These are phyloP conservation scores for Ceratina calcarata DNA, from an alignment of 1,140 invertebrate genomes.

Conservation along the genomic window DNA sequence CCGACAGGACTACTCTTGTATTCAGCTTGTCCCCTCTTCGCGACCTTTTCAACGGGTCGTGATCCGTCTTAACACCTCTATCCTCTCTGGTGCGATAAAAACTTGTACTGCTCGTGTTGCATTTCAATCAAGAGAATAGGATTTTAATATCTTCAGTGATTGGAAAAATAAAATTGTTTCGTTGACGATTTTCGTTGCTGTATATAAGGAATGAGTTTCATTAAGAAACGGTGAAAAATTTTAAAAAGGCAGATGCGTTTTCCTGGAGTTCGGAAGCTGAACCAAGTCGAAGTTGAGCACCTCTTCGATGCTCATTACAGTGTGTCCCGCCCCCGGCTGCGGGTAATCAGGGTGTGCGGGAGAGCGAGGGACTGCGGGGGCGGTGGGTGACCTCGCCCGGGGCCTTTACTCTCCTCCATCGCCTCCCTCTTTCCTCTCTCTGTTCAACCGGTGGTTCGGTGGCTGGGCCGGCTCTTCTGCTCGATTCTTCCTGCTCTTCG, in stretches of 20 bases:
- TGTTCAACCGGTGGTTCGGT: slow-evolving; percentile 23
- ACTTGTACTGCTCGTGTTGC: too few relatives aligned
- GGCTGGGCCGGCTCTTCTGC: slow-evolving; percentile 19
- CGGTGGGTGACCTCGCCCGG: slow-evolving; percentile 79
- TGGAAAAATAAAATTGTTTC: too few relatives aligned
- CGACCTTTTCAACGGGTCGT: not conserved
- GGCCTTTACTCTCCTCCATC: slow-evolving; percentile 71
- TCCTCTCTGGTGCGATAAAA: slow-evolving; percentile 31
- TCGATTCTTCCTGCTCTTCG: slow-evolving; percentile 50
- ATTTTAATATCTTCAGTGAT: too few relatives aligned
- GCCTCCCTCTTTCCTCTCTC: slow-evolving; percentile 40
- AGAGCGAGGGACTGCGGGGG: slow-evolving; percentile 69
- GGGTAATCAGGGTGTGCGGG: slow-evolving; percentile 76
- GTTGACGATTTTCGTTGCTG: too few relatives aligned
- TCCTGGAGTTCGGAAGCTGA: slow-evolving; percentile 35
- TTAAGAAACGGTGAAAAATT: too few relatives aligned
- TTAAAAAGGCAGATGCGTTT: not conserved
- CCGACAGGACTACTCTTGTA: slow-evolving; percentile 67
- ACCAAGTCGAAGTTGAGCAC: slow-evolving; percentile 73
- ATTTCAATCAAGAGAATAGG: too few relatives aligned
- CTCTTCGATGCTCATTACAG: slow-evolving; percentile 78
- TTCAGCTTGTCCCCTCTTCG: slow-evolving; percentile 48
- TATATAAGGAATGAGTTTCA: too few relatives aligned
- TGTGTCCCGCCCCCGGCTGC: slow-evolving; percentile 77
- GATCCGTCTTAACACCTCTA: slow-evolving; percentile 1